Base-by-base conservation (phyloP, 2,797 vertebrate genomes). In the Smutsia temminckii region DNA sequence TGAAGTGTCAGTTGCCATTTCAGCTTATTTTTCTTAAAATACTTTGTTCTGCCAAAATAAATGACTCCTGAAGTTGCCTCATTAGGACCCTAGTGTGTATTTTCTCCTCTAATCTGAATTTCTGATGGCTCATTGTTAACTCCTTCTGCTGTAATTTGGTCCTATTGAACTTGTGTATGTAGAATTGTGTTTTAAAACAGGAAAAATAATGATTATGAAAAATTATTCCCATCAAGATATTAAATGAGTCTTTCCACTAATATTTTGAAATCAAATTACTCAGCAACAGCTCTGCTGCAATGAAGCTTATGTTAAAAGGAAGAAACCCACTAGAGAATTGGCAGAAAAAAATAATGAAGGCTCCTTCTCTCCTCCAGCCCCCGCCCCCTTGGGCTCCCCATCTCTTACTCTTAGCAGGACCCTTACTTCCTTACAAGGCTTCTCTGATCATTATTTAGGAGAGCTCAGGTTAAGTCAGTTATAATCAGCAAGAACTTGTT, bases 141-240 rank as follows among this genome's bases (percentile, higher is more conserved):
- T 9, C 59, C 23, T 49, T 37, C 37, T 42, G 63, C 27, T 86
- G 27, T 34, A 42, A 55, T 93, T 80, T 77, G 42, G 51, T 75
- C 53, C 37, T 32, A 0, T 69, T 64, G n/a, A 69, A 59, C 46
- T 85, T 55, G 34, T 72, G 25, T 34, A 55, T 72, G 34, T 77
- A 84, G 75, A 23, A 21, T 91, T 91, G 94, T 84, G 34, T 80
- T 87, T 97, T 81, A 92, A 93, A 95, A 42, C 20, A 87, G 86
- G 69, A 85, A 88, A 89, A 78, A 77, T 21, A 63, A 69, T 81
- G 77, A 42, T 86, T 85, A 74, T 77, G 42, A 90, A 83, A 92
- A 90, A 81, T 57, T 4, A 21, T 74, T 64, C 63, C n/a, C 63
- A 3, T 78, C 40, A 93, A 94, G 89, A 40, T 64, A 64, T 34